Evolutionary conservation across 2,888 invertebrate species (phyloP).

Genomic region (Microplitis manilae): DNA sequence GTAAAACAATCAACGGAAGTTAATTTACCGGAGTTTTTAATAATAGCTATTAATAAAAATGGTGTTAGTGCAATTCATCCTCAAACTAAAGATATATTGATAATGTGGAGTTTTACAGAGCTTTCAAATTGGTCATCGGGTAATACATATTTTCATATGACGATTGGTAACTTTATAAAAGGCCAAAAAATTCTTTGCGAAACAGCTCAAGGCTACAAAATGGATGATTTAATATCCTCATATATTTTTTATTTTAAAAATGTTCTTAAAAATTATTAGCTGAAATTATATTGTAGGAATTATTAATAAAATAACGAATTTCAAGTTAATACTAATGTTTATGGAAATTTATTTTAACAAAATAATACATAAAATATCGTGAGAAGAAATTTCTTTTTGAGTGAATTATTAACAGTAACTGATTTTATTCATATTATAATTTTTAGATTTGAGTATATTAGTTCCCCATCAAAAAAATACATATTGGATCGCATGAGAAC

Average conservation of each 20-base stretch:
- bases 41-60: slow-evolving; percentile 91
- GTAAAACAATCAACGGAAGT: slow-evolving; percentile 93
- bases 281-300: neutral
- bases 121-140: slow-evolving; percentile 97
- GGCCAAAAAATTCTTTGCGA: slow-evolving; percentile 92
- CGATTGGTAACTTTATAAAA: slow-evolving; percentile 93
- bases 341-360: no score
- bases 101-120: slow-evolving; percentile 88
- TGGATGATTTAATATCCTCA: slow-evolving; percentile 95
- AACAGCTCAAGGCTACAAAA: slow-evolving; percentile 94
- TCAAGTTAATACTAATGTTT: no score
- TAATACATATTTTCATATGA: slow-evolving; percentile 95
- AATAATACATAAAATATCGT: no score
- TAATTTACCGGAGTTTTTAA: slow-evolving; percentile 86
- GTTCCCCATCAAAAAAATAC: no score
- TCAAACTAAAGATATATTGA: slow-evolving; percentile 87
- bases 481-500: no score
- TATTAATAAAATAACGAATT: no score
- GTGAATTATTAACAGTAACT: no score
- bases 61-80: slow-evolving; percentile 94
- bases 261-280: slow-evolving; percentile 32
- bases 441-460: no score
- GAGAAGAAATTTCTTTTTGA: no score
- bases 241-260: slow-evolving; percentile 79
- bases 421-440: no score